Evolutionary conservation across 2,888 invertebrate species (phyloP), one percentile per base, ranked within the genome.

Genomic region (Taphrorychus bicolor): DNA sequence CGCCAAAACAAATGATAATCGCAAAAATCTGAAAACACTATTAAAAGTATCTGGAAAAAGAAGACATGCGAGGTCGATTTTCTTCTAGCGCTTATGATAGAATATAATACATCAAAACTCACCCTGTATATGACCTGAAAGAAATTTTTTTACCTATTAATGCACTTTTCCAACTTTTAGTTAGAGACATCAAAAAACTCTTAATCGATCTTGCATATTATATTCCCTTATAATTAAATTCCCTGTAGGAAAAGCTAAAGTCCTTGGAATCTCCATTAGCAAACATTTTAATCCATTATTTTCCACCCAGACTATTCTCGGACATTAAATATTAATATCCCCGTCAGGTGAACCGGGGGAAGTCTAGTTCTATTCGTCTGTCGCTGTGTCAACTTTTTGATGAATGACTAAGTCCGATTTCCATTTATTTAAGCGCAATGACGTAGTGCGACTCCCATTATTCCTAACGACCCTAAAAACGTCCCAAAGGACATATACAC

Each of bases 381-480:
- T 59, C 69, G 48, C 40, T 22, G 54, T 64, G 69, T 64, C 69
- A 69, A 63, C 69, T 59, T 60, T 64, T 64, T 69, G 69, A 69
- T 69, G 57, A 69, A 69, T 64, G 69, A 52, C 56, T 45, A 59
- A 56, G 57, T 58, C 64, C 57, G 63, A 69, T 64, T 69, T 54
- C 52, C 69, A 64, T 64, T 69, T 68, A 58, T 63, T 63, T 68
- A 68, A 52, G 11, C 45, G 14, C 45, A 54, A 64, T 64, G 69
- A 69, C 42, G 59, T 24, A 14, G 49, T 57, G 68, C 56, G 49
- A 59, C 40, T 63, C 59, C 63, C 69, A 64, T 69, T 69, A 69
- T 69, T 59, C 54, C 59, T 68, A 24, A 66, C 60, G 60, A 49
- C 56, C 61, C 59, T 66, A 59, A 53, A 49, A 9, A 14, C 7